Evolutionary conservation across 1,140 invertebrate species (phyloP), one percentile per base, ranked within the genome.

Genomic region (Musca vetustissima): DNA sequence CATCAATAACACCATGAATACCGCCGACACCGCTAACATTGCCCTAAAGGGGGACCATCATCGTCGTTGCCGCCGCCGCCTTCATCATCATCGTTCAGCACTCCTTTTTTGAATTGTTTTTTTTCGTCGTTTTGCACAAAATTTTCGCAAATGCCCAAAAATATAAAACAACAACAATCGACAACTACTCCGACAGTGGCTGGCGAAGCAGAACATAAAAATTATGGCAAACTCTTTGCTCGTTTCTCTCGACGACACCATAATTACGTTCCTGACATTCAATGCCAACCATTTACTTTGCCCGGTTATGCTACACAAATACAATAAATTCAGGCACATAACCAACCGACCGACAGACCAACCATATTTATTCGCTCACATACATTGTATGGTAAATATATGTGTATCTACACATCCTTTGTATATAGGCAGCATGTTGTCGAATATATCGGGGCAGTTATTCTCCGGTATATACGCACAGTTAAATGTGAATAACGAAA

Each of bases 241-340:
- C 19, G 15, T 61, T 61, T 19, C 19, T 61, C 28, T 61, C 28
- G n/a, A 61, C 57, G 57, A 61, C 57, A 61, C 57, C 57, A 61
- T 61, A 61, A 61, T 61, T 61, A 61, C 57, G 57, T 43, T 61
- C 57, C 57, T 61, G 57, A 61, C 57, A 61, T 61, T 61, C 57
- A 61, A 61, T 61, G 57, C 57, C 57, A 61, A 61, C 57, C 57
- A 61, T 61, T 61, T 61, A 61, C 57, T 61, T 59, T 59, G n/a
- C n/a, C n/a, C n/a, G n/a, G n/a, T 43, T 43, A 43, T 43, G 36
- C 36, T 43, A 43, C 36, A 6, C 36, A 43, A 43, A 43, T 43
- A 43, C 36, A 43, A 43, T 43, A 43, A 43, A 43, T 43, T 43
- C 36, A 43, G n/a, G 13, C 36, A 43, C 36, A 43, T 43, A 43